A percentile compares a stretch with the other conserved stretches of the same genome.
phyloP scores from a whole-genome alignment of 2,888 invertebrate species.

The Drosophila helvetica region DNA sequence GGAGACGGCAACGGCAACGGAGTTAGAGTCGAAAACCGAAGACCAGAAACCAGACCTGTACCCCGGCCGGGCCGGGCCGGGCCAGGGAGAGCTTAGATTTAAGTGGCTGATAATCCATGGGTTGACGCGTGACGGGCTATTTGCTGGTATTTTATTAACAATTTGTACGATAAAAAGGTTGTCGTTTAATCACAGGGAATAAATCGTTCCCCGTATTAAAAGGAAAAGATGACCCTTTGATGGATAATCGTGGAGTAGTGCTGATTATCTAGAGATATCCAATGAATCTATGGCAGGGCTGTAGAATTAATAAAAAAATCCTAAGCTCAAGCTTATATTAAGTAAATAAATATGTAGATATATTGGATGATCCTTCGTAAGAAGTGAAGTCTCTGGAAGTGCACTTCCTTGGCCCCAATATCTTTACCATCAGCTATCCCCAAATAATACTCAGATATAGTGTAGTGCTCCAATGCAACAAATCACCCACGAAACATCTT shows the following conservation, averaged over 20 bases:
- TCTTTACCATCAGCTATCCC: background rate
- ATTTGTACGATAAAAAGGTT: conserved; percentile 46
- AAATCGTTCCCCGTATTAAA: background rate
- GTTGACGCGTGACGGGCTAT: conserved; percentile 72
- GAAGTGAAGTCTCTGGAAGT: too few species aligned
- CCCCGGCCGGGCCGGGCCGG: background rate
- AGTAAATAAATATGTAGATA: too few species aligned
- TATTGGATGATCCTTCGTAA: too few species aligned
- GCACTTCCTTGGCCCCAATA: background rate
- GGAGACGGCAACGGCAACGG: background rate
- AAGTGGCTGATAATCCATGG: conserved; percentile 70
- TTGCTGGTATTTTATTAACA: conserved; percentile 69
- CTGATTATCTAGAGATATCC: too few species aligned
- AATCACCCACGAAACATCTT: background rate
- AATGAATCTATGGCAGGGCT: too few species aligned
- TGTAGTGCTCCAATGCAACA: background rate
- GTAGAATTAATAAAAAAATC: too few species aligned
- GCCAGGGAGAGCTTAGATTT: conserved; percentile 54
- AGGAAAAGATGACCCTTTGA: background rate
- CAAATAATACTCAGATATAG: background rate
- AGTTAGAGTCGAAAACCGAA: conserved; percentile 12
- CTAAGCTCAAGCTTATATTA: too few species aligned
- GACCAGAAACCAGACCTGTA: conserved; percentile 10
- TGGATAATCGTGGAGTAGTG: background rate
- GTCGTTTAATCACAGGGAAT: conserved; percentile 10